Base-by-base conservation (phyloP, 2,888 invertebrate species). In the Chrysina gloriosa region DNA sequence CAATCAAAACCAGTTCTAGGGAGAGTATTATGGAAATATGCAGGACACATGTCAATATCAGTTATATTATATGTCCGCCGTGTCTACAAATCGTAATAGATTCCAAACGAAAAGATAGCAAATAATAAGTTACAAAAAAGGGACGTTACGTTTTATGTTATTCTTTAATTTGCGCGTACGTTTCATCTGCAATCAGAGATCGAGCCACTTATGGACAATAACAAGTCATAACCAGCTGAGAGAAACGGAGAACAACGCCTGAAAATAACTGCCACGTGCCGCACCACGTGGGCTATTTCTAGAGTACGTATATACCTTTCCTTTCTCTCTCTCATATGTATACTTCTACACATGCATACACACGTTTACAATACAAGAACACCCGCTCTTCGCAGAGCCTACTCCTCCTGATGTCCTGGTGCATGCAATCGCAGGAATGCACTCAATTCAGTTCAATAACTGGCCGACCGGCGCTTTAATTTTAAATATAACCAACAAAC, bases 251-350 rank as follows among this genome's bases (percentile, higher is more conserved):
- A 58, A 66, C 54, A 67, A 54, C 54, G 45, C 64, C 65, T 71
- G 56, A 68, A 74, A 74, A 74, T 72, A 71, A 70, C 68, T 65
- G 69, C 73, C 76, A 76, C 76, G 76, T 76, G 76, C 73, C 73
- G 70, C 64, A 73, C 70, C 75, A 76, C 74, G 76, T 76, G 75
- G 74, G 74, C 73, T 75, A 75, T 76, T 75, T 73, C 71, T 71
- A 74, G 70, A 72, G 71, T 70, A 69, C 70, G 70, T 72, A 71
- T 70, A 69, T 70, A 70, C 58, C 52, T 11, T 52, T 9, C 16
- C 52, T 52, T 6, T 52, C 11, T 21, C 23, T 29, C 52, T 50
- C 11, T 6, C 27, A 11, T 29, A 16, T 11, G 52, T 16, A 29
- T 29, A 19, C 11, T 31, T 14, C 19, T 52, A 58, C 27, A 34